These are phyloP conservation scores for Stenodema calcarata DNA, from an alignment of 2,888 invertebrate species.

Conservation along the genomic window DNA sequence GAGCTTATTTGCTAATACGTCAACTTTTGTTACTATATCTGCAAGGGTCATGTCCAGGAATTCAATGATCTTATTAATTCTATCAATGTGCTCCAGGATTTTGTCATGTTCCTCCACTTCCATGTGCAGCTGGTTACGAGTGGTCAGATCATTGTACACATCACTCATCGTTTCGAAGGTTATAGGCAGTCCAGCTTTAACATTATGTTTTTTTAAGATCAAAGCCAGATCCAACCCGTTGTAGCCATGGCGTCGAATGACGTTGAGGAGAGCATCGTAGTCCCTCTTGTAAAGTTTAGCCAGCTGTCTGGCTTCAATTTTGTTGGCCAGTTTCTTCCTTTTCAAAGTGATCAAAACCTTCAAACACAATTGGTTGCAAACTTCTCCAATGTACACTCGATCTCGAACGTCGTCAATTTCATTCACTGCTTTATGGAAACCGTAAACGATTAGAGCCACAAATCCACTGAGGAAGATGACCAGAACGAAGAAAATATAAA, in stretches of 20 bases:
- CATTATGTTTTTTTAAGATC: slow-evolving; percentile 15
- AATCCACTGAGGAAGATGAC: slow-evolving; percentile 9
- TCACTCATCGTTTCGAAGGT: not conserved
- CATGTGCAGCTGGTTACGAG: slow-evolving; percentile 21
- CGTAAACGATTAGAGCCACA: slow-evolving; percentile 24
- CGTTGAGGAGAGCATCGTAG: not conserved
- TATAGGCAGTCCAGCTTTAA: not conserved
- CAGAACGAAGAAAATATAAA: not conserved
- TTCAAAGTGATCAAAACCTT: not conserved
- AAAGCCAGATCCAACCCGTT: slow-evolving; percentile 8
- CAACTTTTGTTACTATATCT: slow-evolving; percentile 29
- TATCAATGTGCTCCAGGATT: slow-evolving; percentile 17
- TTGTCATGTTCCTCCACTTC: slow-evolving; percentile 31
- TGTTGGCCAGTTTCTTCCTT: not conserved
- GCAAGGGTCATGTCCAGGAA: slow-evolving; percentile 3
- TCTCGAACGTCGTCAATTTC: not conserved
- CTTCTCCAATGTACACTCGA: slow-evolving; percentile 8
- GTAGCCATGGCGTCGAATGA: slow-evolving; percentile 3
- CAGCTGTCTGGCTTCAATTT: not conserved
- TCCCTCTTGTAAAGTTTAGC: not conserved
- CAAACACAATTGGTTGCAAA: not conserved
- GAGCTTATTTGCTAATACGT: slow-evolving; percentile 2
- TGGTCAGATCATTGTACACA: not conserved
- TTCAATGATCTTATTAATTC: slow-evolving; percentile 21
- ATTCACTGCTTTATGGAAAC: not conserved